phyloP scores from a whole-genome alignment of 2,113 vertebrate species.

The Pao palembangensis region DNA sequence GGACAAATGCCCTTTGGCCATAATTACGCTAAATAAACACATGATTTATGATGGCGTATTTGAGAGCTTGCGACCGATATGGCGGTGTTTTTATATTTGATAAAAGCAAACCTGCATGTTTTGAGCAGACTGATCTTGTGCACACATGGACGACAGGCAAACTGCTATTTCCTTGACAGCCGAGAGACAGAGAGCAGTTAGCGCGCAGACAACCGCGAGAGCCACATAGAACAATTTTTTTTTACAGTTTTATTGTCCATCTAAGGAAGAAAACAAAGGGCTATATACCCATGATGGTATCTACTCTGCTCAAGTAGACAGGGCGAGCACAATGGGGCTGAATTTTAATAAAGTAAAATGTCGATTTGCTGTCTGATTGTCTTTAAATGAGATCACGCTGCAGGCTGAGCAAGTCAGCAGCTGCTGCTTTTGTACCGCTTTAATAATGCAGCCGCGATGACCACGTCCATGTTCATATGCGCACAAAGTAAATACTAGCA shows the following conservation, averaged over 20 bases:
- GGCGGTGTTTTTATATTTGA: constrained; percentile 18
- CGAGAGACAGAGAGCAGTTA: constrained; percentile 18
- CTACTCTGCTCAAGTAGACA: background rate
- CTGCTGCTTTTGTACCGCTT: constrained; percentile 3
- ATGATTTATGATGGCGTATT: constrained; percentile 13
- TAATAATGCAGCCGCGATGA: constrained; percentile 5
- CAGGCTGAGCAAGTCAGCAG: constrained; percentile 29
- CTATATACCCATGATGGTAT: background rate
- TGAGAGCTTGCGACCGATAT: constrained; percentile 14
- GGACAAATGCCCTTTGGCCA: background rate
- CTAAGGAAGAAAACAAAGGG: constrained; percentile 35
- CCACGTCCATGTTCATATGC: constrained; percentile 9
- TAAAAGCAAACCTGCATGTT: constrained; percentile 1
- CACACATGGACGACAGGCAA: constrained; percentile 39
- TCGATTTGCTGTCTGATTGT: constrained; percentile 16
- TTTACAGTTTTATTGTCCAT: constrained; percentile 5
- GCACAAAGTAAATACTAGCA: constrained; percentile 32
- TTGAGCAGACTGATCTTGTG: constrained; percentile 23
- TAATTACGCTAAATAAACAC: background rate
- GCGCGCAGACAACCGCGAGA: constrained; percentile 46
- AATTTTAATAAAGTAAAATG: constrained; percentile 2
- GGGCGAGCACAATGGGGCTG: background rate
- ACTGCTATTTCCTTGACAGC: constrained; percentile 66
- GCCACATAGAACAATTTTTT: constrained; percentile 11
- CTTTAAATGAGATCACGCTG: constrained; percentile 18